Evolutionary conservation across 2,797 vertebrate genomes (phyloP), one percentile per base, ranked within the genome.

Genomic region (Clarias pachynema): DNA sequence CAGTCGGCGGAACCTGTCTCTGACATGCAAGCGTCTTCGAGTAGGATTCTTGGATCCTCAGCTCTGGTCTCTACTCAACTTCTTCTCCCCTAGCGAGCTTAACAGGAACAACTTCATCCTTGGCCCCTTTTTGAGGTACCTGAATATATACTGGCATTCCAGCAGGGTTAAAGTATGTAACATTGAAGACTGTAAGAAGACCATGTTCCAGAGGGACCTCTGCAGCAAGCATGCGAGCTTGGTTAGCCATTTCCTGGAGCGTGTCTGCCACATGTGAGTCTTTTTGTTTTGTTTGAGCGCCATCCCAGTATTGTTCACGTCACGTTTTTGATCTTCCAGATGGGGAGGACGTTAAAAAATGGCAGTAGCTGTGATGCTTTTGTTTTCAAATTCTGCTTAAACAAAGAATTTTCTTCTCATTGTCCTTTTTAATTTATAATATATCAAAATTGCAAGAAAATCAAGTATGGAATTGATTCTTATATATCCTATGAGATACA

Each of bases 161-260:
- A 97, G 97, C 92, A 92, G 95, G 79, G 97, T 98, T 83, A 96
- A 97, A 90, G 95, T 99, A 89, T 99, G 98, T 91, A 98, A 98
- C 93, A 91, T 97, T 0, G 98, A 99, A 93, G 96, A 97, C 91
- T 98, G 97, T 97, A 89, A 96, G 93, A 99, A 99, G 94, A 99
- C 89, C 70, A 89, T 88, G 3, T 94, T 99, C 88, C 98, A 99
- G 94, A 97, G 89, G 93, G 96, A 95, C 89, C 95, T 99, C 92
- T 99, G 98, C 94, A 95, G 94, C 82, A 95, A 92, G 79, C 98
- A 99, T 0, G 92, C 96, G 82, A 90, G 89, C 83, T 93, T 95
- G 77, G 97, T 98, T 94, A 96, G 89, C 87, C 91, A 92, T 31
- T 97, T 99, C 92, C 94, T 99, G 88, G 83, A 91, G 68, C 90